Evolutionary conservation across 2,113 vertebrate genomes (phyloP).

Genomic region (Mormoops blainvillei): DNA sequence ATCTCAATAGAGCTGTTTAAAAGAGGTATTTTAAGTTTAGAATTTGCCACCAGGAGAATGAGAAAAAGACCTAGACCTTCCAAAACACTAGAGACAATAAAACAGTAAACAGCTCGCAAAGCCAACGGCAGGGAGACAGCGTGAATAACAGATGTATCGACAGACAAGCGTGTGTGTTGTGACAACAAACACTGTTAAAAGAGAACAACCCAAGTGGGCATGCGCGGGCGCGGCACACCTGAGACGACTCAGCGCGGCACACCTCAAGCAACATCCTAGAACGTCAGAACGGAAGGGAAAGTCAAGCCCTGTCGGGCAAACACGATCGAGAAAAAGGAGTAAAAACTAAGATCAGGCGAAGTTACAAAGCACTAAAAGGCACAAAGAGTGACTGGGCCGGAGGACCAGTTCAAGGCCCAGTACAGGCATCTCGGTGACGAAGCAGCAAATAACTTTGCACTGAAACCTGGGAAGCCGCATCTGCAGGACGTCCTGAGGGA

Average conservation of each 20-base stretch:
- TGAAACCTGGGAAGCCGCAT: no score
- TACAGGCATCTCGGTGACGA: rapidly evolving
- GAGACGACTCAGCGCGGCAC: not conserved
- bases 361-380: not conserved
- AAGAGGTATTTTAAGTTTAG: not conserved
- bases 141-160: not conserved
- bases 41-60: not conserved
- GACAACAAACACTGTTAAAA: not conserved
- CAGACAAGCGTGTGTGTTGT: not conserved
- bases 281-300: not conserved
- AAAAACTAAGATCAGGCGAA: no score
- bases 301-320: not conserved
- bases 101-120: not conserved
- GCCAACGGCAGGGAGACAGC: not conserved
- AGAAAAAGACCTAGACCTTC: not conserved
- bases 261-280: no score
- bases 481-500: no score
- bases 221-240: rapidly evolving
- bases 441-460: not conserved
- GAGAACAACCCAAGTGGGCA: not conserved
- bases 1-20: not conserved
- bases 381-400: not conserved
- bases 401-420: not conserved
- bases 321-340: not conserved
- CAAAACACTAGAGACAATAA: not conserved